Evolutionary conservation across 2,797 vertebrate species (phyloP).

Genomic region (Sus cebifrons): DNA sequence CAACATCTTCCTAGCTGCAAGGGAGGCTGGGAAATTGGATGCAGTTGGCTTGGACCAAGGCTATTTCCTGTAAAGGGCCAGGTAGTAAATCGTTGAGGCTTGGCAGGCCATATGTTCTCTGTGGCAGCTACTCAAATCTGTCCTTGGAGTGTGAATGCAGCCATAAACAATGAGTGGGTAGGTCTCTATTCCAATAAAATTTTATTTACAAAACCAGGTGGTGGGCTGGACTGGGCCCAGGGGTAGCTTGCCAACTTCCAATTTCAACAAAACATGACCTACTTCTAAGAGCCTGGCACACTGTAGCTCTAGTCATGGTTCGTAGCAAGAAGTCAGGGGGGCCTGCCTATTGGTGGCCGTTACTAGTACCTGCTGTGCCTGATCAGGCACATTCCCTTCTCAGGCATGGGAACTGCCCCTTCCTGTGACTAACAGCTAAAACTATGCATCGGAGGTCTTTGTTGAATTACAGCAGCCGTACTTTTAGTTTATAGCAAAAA

Average conservation of each 20-base stretch:
- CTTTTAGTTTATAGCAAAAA: not conserved
- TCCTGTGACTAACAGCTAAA: not conserved
- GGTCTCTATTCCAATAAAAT: not conserved
- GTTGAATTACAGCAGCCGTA: not conserved
- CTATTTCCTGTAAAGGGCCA: not conserved
- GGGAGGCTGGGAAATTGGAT: slow-evolving; percentile 2
- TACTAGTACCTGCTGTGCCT: not conserved
- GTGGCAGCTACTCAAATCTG: not conserved
- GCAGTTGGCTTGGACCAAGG: not conserved
- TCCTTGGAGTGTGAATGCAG: not conserved
- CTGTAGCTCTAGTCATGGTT: not conserved
- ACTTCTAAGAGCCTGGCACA: not conserved
- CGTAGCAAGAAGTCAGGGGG: not conserved
- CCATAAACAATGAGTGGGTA: not conserved
- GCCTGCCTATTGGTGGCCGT: not conserved
- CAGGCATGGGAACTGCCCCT: not conserved
- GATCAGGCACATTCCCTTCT: not conserved
- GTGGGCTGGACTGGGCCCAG: not conserved
- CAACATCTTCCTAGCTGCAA: slow-evolving; percentile 15
- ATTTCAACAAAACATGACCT: not conserved
- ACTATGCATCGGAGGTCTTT: not conserved
- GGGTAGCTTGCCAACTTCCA: not conserved
- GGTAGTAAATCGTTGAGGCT: not conserved
- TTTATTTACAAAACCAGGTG: slow-evolving; percentile 5
- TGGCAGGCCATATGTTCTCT: not conserved